Conservation (phyloP, 2,113 vertebrate genomes). For the Marmota flaviventris region DNA sequence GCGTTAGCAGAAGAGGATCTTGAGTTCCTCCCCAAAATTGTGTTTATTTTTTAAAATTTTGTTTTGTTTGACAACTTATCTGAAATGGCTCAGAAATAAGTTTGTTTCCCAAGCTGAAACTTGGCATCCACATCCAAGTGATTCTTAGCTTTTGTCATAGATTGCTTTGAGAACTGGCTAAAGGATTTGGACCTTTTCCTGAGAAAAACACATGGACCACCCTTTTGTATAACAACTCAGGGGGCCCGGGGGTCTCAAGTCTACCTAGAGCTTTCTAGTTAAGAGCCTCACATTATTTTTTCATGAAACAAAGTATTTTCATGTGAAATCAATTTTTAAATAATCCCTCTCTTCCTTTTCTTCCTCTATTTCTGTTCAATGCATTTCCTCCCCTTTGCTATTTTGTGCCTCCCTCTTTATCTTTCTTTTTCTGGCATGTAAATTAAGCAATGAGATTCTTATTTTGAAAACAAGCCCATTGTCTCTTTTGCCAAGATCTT, state of each 20-base stretch:
- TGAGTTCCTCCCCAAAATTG: neutral
- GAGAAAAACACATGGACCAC: neutral
- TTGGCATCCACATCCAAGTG: neutral
- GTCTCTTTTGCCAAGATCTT: slow-evolving; percentile 44
- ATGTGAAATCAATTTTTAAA: neutral
- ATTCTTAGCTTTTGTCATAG: neutral
- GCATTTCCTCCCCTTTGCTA: neutral
- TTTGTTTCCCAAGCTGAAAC: neutral
- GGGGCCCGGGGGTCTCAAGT: no score
- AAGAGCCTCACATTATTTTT: neutral
- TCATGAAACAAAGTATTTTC: slow-evolving; percentile 30
- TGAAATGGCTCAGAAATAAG: neutral
- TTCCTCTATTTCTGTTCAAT: neutral
- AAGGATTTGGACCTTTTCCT: neutral
- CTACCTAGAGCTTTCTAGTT: neutral
- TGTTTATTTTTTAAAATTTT: neutral
- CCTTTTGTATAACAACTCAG: neutral
- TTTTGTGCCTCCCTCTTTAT: neutral
- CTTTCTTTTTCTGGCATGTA: slow-evolving; percentile 54
- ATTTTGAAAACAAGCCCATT: slow-evolving; percentile 60
- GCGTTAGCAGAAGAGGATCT: neutral
- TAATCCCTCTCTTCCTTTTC: neutral
- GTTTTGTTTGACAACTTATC: slow-evolving; percentile 14
- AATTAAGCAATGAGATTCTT: slow-evolving; percentile 43
- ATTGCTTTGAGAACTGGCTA: slow-evolving; percentile 24